Evolutionary conservation across 1,140 invertebrate species (phyloP).

Genomic region (Heliconius eleuchia): DNA sequence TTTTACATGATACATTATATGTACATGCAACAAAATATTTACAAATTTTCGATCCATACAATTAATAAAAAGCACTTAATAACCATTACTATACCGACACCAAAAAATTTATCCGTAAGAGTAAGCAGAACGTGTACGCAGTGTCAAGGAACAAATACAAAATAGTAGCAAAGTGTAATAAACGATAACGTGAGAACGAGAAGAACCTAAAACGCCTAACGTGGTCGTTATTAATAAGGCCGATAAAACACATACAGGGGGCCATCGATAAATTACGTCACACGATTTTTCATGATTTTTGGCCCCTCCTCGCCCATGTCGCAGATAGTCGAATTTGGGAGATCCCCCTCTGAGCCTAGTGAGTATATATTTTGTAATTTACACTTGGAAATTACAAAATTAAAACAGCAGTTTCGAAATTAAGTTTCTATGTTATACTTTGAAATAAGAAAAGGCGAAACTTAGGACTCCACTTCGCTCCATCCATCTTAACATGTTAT

Average conservation of each 20-base stretch:
- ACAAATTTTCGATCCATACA: conserved; percentile 63
- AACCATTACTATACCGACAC: conserved; percentile 50
- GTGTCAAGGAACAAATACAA: conserved; percentile 44
- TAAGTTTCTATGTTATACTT: too few relatives aligned
- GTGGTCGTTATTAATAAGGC: conserved; percentile 16
- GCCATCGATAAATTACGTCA: too few relatives aligned
- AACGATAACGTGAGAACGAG: conserved; percentile 23
- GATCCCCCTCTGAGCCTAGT: too few relatives aligned
- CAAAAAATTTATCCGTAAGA: conserved; percentile 34
- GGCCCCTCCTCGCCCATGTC: too few relatives aligned
- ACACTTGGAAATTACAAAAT: too few relatives aligned
- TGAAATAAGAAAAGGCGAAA: too few relatives aligned
- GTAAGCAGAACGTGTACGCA: conserved; percentile 23
- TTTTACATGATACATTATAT: conserved; percentile 67
- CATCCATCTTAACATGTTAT: too few relatives aligned
- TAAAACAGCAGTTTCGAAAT: too few relatives aligned
- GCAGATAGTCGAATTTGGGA: too few relatives aligned
- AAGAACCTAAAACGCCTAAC: conserved; percentile 16
- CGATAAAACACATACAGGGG: conserved; percentile 2
- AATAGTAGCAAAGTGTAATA: conserved; percentile 26
- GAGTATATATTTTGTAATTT: too few relatives aligned
- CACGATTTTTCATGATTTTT: too few relatives aligned
- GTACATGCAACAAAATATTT: conserved; percentile 79
- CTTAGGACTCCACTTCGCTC: too few relatives aligned
- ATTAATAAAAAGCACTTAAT: conserved; percentile 67